Conservation (phyloP, 2,888 invertebrate species). For the Pteria penguin region DNA sequence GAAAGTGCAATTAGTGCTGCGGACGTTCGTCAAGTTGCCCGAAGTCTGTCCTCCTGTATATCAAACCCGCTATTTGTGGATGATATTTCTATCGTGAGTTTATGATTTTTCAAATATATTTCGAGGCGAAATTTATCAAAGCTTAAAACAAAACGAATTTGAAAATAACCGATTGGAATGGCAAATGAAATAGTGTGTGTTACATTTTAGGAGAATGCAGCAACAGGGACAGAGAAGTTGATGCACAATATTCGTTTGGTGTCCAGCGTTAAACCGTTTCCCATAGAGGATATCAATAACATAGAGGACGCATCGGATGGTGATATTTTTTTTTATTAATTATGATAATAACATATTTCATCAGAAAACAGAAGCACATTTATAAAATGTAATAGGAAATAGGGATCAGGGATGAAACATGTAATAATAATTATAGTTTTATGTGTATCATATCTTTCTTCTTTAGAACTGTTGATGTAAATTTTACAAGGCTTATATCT, state of each 20-base stretch:
- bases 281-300: constrained; percentile 30
- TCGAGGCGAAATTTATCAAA: neutral
- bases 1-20: constrained; percentile 23
- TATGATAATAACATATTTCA: no score
- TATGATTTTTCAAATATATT: neutral
- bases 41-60: constrained; percentile 12
- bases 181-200: no score
- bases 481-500: no score
- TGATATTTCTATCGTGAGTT: constrained; percentile 6
- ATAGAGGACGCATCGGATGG: constrained; percentile 25
- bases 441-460: no score
- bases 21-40: constrained; percentile 14
- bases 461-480: no score
- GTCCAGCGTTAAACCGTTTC: constrained; percentile 23
- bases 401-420: no score
- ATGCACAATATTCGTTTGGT: constrained; percentile 28
- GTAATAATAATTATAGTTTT: no score
- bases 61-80: constrained; percentile 11
- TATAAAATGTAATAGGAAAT: no score
- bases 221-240: neutral
- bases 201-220: constrained; percentile 9
- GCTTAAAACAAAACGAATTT: neutral
- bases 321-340: no score
- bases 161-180: neutral
- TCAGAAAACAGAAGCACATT: no score